phyloP scores from a whole-genome alignment of 2,113 vertebrate species.

The Delphinus delphis region DNA sequence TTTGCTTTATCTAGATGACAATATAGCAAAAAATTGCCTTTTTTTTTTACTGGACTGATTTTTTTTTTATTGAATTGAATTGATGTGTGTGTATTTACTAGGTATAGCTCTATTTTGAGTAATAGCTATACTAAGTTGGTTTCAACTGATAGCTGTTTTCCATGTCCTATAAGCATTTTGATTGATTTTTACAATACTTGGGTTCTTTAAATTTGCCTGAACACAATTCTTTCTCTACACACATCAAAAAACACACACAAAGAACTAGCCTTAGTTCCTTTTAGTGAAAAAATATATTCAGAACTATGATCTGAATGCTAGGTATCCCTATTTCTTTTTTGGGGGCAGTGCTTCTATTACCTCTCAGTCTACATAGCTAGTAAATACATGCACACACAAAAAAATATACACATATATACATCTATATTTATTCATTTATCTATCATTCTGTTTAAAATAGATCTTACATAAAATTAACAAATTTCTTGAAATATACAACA shows the following conservation, averaged over 20 bases:
- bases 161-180: conserved; percentile 58
- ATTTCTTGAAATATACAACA: not conserved
- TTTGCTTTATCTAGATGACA: not conserved
- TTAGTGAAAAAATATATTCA: not conserved
- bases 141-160: conserved; percentile 48
- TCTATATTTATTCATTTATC: not conserved
- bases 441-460: not conserved
- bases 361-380: not conserved
- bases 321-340: not conserved
- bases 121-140: conserved; percentile 41
- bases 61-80: not conserved
- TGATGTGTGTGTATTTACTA: not conserved
- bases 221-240: conserved; percentile 59
- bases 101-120: conserved; percentile 52
- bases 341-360: not conserved
- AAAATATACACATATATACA: accelerated
- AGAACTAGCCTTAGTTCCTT: not conserved
- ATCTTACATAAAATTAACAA: not conserved
- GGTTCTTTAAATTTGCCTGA: conserved; percentile 55
- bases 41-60: not conserved
- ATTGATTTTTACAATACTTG: conserved; percentile 70
- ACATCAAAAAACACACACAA: conserved; percentile 44
- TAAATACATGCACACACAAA: not conserved
- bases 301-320: not conserved
- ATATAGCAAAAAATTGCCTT: not conserved